Conservation (phyloP, 2,888 invertebrate genomes). For the Eupithecia abbreviata region DNA sequence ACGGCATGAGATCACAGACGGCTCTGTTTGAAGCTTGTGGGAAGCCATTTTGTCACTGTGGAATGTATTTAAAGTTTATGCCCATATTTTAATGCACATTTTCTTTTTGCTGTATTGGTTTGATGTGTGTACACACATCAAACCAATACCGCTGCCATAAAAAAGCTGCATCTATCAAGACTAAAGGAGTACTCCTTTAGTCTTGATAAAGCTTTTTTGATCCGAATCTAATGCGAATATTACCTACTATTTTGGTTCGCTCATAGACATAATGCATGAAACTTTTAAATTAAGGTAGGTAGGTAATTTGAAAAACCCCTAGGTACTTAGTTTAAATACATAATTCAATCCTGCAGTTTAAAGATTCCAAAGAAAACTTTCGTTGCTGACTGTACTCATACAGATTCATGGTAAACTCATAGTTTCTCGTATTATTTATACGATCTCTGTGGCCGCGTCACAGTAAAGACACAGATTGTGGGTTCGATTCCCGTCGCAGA, state of each 20-base stretch:
- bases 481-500: neutral
- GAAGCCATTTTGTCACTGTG: too few relatives aligned
- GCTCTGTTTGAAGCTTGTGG: too few relatives aligned
- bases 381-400: neutral
- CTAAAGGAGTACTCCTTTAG: neutral
- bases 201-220: neutral
- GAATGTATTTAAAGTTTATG: too few relatives aligned
- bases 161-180: too few relatives aligned
- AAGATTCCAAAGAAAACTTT: neutral
- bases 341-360: neutral
- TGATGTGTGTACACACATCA: too few relatives aligned
- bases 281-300: neutral
- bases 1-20: too few relatives aligned
- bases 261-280: neutral
- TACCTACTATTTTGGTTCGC: neutral
- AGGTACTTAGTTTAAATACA: neutral
- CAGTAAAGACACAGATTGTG: neutral
- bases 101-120: too few relatives aligned
- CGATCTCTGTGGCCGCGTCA: neutral
- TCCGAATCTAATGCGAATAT: neutral
- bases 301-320: neutral
- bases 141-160: too few relatives aligned
- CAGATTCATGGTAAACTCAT: slow-evolving; percentile 4
- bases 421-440: neutral
- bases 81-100: too few relatives aligned